Evolutionary conservation across 2,113 vertebrate species (phyloP).

Genomic region (Balaeniceps rex): DNA sequence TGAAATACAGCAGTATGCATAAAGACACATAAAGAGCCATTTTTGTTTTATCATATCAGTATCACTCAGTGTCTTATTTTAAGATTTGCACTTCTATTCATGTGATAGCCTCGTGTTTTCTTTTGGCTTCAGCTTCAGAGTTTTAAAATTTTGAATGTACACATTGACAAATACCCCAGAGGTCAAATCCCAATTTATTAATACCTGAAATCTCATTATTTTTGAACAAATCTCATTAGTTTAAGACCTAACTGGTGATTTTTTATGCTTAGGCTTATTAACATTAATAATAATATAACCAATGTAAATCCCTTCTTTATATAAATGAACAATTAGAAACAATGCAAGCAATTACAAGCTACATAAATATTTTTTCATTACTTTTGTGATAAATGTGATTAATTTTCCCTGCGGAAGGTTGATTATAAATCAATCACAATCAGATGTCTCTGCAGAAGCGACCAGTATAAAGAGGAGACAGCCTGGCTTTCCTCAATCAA

Average conservation of each 20-base stretch:
- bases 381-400: background rate
- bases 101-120: background rate
- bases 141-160: background rate
- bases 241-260: background rate
- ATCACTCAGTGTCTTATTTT: background rate
- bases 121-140: background rate
- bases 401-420: background rate
- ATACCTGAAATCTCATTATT: slow-evolving; percentile 30
- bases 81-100: background rate
- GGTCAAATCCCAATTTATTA: slow-evolving; percentile 18
- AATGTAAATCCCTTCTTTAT: background rate
- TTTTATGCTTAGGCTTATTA: slow-evolving; percentile 27
- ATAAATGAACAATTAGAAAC: slow-evolving; percentile 18
- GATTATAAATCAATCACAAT: background rate
- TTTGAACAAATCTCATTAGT: slow-evolving; percentile 17
- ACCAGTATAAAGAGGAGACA: background rate
- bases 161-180: background rate
- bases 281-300: background rate
- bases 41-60: background rate
- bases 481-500: background rate
- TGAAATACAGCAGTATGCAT: background rate
- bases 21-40: background rate
- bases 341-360: slow-evolving; percentile 11
- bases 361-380: background rate
- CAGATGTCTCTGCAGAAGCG: background rate